Evolutionary conservation across 1,140 invertebrate genomes (phyloP).

Genomic region (Cyclina sinensis): DNA sequence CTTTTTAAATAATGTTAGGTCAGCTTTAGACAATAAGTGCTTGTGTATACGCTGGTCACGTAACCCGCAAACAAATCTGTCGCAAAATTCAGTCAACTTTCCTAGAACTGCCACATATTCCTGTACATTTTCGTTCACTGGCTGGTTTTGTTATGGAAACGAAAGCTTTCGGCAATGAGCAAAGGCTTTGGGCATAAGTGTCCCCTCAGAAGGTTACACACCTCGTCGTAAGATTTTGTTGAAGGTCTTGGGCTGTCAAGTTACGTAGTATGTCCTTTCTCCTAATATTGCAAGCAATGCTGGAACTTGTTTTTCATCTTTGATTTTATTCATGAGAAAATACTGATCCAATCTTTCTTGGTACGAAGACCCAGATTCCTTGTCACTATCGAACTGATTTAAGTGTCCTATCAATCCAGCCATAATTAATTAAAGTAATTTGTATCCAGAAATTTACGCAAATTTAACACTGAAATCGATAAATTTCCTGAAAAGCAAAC

Average conservation of each 20-base stretch:
- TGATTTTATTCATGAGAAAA: conserved; percentile 14
- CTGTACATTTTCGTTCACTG: conserved; percentile 23
- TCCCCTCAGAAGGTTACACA: conserved; percentile 31
- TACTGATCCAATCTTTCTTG: neutral
- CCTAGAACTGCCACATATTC: conserved; percentile 62
- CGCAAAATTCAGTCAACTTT: conserved; percentile 67
- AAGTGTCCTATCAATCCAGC: neutral
- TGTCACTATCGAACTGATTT: neutral
- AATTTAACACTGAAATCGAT: too few relatives aligned
- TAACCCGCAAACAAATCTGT: neutral
- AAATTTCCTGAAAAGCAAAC: too few relatives aligned
- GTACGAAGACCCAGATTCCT: neutral
- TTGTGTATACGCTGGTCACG: neutral
- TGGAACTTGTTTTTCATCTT: conserved; percentile 58
- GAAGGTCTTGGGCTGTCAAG: conserved; percentile 47
- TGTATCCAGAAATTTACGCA: too few relatives aligned
- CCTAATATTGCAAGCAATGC: conserved; percentile 57
- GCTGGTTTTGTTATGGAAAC: conserved; percentile 68
- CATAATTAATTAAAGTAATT: neutral
- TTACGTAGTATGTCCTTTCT: conserved; percentile 53
- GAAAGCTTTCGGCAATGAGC: conserved; percentile 68
- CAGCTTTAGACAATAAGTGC: neutral
- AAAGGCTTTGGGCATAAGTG: conserved; percentile 60
- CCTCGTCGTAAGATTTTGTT: neutral
- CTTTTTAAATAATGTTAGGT: neutral